Conservation (phyloP, 2,113 vertebrate genomes). For the human (Homo sapiens) region DNA sequence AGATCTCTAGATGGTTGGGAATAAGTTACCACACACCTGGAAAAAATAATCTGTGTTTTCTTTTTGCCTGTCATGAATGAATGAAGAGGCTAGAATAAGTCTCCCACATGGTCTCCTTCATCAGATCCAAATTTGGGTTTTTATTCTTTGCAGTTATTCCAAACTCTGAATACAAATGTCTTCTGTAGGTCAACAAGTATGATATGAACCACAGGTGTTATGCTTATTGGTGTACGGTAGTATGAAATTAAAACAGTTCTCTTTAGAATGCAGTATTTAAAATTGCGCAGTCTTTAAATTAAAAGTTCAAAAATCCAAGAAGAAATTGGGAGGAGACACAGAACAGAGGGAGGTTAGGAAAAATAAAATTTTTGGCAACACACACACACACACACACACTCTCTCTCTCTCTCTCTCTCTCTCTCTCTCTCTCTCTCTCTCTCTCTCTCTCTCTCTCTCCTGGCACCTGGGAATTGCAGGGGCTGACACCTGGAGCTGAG, state of each 20-base stretch:
- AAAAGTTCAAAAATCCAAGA: neutral
- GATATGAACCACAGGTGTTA: neutral
- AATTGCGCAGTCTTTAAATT: neutral
- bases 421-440: too few species aligned
- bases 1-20: neutral
- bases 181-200: neutral
- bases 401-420: too few species aligned
- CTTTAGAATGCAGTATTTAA: neutral
- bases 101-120: neutral
- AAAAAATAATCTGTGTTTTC: neutral
- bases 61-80: neutral
- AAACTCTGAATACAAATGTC: neutral
- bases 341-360: neutral
- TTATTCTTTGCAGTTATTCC: neutral
- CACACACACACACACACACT: too few species aligned
- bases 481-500: fast-evolving
- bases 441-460: too few species aligned
- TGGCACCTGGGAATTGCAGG: neutral
- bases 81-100: neutral
- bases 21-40: neutral
- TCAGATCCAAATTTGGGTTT: neutral
- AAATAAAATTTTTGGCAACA: neutral
- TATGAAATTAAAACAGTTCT: neutral
- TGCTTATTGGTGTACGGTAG: neutral
- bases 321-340: neutral